Conservation (phyloP, 2,888 invertebrate species). For the Mayetiola destructor region DNA sequence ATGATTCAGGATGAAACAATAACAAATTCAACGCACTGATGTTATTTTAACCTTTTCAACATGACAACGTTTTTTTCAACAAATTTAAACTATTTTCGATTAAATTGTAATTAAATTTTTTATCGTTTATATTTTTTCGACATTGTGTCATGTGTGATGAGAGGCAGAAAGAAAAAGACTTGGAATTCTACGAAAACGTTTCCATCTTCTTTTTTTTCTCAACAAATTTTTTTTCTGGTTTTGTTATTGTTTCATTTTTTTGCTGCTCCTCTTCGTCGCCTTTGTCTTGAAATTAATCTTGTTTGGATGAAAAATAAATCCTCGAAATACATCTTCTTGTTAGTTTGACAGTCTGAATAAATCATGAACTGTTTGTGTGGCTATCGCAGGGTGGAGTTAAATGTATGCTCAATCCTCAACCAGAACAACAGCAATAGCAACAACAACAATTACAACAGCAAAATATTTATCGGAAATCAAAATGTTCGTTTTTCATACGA, state of each 20-base stretch:
- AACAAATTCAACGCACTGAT: not conserved
- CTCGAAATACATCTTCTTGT: constrained; percentile 12
- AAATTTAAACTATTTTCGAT: constrained; percentile 10
- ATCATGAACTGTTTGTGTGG: constrained; percentile 12
- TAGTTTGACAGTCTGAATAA: constrained; percentile 11
- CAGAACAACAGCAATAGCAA: not conserved
- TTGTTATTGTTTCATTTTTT: not conserved
- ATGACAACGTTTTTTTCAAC: not conserved
- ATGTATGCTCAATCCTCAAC: not conserved
- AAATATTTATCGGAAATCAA: not conserved
- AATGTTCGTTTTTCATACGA: not conserved
- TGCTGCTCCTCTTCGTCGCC: not conserved
- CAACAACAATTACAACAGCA: not conserved
- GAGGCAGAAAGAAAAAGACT: not conserved
- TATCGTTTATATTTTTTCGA: not conserved
- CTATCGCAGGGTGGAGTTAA: constrained; percentile 10
- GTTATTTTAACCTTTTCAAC: not conserved
- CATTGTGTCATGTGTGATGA: not conserved
- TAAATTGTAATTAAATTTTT: constrained; percentile 7
- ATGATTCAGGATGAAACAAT: constrained; percentile 11
- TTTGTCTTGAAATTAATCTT: constrained; percentile 10
- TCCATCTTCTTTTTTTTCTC: not conserved
- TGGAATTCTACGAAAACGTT: not conserved
- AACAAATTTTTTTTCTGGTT: not conserved
- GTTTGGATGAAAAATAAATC: constrained; percentile 9